These are phyloP conservation scores for Sapayoa aenigma DNA, from an alignment of 2,113 vertebrate genomes.

Conservation along the genomic window DNA sequence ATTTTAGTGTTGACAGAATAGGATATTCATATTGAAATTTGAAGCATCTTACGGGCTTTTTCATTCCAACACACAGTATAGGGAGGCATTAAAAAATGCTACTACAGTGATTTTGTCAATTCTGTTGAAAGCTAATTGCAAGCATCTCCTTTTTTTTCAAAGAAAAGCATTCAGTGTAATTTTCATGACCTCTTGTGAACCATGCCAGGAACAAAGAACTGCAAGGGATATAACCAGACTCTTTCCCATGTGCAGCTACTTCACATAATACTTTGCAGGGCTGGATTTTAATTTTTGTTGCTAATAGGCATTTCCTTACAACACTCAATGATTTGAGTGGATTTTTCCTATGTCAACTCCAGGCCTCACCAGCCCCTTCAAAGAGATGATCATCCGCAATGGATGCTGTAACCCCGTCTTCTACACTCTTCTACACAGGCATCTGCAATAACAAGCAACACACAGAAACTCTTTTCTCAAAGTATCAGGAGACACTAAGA, in stretches of 20 bases:
- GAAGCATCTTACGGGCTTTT: accelerated
- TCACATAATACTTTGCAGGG: not conserved
- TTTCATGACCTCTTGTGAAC: not conserved
- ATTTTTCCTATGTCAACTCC: not conserved
- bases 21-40: not conserved
- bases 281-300: not conserved
- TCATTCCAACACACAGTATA: not conserved
- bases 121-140: not conserved
- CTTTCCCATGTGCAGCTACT: not conserved
- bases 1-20: not conserved
- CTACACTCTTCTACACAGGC: not conserved
- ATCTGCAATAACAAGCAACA: not conserved
- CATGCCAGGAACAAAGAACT: not conserved
- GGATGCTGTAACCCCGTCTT: not conserved
- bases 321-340: not conserved
- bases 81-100: not conserved
- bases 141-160: not conserved
- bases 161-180: not conserved
- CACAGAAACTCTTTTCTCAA: not conserved
- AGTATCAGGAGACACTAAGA: not conserved
- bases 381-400: not conserved
- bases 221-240: not conserved
- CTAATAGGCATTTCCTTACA: not conserved
- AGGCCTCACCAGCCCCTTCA: not conserved
- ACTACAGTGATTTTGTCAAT: not conserved